Percentiles rank a stretch among this genome's conserved stretches.
These are phyloP conservation scores for Zonitis immaculata DNA, from an alignment of 2,888 invertebrate genomes.

Conservation along the genomic window DNA sequence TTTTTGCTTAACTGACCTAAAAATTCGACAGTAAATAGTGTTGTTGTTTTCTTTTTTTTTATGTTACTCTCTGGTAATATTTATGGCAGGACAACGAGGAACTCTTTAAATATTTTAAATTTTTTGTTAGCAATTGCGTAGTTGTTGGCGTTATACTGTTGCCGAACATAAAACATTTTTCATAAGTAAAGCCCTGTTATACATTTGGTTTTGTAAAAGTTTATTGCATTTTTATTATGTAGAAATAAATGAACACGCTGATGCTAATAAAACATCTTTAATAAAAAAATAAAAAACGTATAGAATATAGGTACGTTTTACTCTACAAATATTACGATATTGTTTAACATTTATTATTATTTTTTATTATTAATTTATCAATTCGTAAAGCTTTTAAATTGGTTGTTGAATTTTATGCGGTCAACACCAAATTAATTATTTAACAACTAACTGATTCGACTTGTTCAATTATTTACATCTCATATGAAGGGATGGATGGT, in stretches of 20 bases:
- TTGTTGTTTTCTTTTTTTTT: slow-evolving; percentile 14
- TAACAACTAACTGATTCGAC: not conserved
- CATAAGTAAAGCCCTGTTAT: slow-evolving; percentile 17
- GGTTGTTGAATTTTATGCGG: not conserved
- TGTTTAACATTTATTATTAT: not conserved
- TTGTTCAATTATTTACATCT: not conserved
- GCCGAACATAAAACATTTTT: slow-evolving; percentile 18
- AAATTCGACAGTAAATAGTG: slow-evolving; percentile 20
- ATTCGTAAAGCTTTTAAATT: not conserved
- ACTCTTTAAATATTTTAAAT: slow-evolving; percentile 21
- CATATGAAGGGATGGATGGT: not conserved
- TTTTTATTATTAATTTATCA: not conserved
- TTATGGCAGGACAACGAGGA: slow-evolving; percentile 20
- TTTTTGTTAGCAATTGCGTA: slow-evolving; percentile 16
- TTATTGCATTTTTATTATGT: slow-evolving; percentile 22
- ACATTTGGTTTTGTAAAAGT: slow-evolving; percentile 16
- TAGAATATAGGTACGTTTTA: not conserved
- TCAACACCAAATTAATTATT: not conserved
- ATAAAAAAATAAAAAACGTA: slow-evolving; percentile 13
- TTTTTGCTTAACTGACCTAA: slow-evolving; percentile 13
- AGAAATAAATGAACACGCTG: slow-evolving; percentile 19
- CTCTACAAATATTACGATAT: not conserved
- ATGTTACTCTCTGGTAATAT: slow-evolving; percentile 16
- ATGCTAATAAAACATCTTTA: slow-evolving; percentile 16
- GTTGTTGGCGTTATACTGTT: too few species aligned